Conservation (phyloP, 2,113 vertebrate species). For the Anolis carolinensis region DNA sequence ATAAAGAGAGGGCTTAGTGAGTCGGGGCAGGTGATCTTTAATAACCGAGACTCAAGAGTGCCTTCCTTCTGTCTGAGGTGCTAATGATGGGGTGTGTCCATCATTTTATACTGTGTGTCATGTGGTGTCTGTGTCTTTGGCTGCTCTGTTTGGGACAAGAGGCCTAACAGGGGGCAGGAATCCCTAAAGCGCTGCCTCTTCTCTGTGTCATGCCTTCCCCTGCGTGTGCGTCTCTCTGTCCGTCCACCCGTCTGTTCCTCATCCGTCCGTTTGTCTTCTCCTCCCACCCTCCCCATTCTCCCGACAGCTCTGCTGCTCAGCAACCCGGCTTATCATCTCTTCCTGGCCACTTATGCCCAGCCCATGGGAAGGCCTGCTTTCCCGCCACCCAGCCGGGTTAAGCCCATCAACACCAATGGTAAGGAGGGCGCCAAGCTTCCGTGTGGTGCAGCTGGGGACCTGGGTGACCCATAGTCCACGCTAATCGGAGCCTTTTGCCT, state of each 20-base stretch:
- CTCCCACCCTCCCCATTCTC: conserved; percentile 68
- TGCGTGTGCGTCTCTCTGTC: conserved; percentile 14
- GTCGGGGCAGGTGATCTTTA: neutral
- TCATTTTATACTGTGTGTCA: neutral
- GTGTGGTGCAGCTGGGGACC: conserved; percentile 2
- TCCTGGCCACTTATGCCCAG: conserved; percentile 88
- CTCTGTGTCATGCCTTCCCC: conserved; percentile 23
- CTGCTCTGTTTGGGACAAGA: conserved; percentile 23
- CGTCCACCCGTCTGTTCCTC: conserved; percentile 6
- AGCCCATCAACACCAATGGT: conserved; percentile 80
- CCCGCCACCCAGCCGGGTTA: conserved; percentile 68
- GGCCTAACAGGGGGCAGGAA: neutral
- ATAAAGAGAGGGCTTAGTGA: neutral
- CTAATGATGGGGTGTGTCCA: neutral
- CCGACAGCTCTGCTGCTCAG: conserved; percentile 89
- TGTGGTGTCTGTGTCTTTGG: conserved; percentile 17
- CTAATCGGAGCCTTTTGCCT: neutral
- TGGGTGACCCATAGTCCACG: conserved; percentile 19
- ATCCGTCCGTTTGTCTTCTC: neutral
- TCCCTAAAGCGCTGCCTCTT: conserved; percentile 34
- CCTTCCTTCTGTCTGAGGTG: neutral
- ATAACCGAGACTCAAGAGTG: neutral
- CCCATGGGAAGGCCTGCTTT: conserved; percentile 71
- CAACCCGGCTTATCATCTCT: conserved; percentile 93
- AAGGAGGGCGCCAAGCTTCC: conserved; percentile 54